Base-by-base conservation (phyloP, 2,888 invertebrate genomes). In the Baccha elongata region DNA sequence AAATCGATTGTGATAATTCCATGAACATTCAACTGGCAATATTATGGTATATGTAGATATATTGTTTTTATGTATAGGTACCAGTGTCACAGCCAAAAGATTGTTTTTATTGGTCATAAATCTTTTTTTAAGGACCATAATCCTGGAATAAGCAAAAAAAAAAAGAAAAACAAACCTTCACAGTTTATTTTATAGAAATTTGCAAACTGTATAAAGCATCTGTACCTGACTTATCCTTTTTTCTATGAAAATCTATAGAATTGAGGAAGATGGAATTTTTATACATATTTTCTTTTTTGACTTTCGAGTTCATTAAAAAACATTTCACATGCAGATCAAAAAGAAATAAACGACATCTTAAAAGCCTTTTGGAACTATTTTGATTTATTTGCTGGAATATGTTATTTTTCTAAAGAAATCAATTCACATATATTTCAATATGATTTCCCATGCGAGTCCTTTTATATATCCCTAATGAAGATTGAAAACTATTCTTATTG, bases 391-490 rank as follows among this genome's bases (percentile, higher is more conserved):
- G 13, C 13, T 64, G n/a, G 23, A 58, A 50, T 62, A 13, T 52
- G 53, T n/a, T 26, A 26, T 40, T 68, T n/a, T 26, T 68, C 19
- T 29, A 55, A 73, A 23, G 29, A 68, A 79, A 48, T 37, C 60
- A 62, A 67, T 67, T 73, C 62, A 79, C 64, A 69, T 64, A 55
- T 75, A 64, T 19, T 40, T 53, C 23, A 42, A 44, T 52, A 58
- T 74, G 62, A 74, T 80, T 65, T 80, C 80, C 68, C 74, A 50
- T 35, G 68, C 44, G 64, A 53, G 62, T 40, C 26, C 37, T 7
- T 29, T 8, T 6, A 35, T 6, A 35, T 58, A 50, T 32, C 11
- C 15, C 15, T 68, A 55, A 64, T 68, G 50, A 55, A 62, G 64
- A 64, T 50, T 21, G 74, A 80, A 62, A 50, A 60, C 48, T 64